These are phyloP conservation scores for Platysternon megacephalum DNA, from an alignment of 2,113 vertebrate species.

Conservation along the genomic window DNA sequence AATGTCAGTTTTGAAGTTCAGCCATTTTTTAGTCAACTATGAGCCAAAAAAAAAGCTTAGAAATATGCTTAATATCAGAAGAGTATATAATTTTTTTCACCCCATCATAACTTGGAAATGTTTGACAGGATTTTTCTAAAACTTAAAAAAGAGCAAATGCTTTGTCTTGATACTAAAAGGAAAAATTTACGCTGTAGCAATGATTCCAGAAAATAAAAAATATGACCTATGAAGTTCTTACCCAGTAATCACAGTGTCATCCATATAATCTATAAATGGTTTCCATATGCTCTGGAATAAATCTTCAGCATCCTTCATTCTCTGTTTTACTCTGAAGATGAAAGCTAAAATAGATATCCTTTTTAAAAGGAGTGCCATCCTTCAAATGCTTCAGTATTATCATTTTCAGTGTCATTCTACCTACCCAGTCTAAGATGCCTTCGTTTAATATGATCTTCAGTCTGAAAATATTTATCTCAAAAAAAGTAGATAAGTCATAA, in stretches of 20 bases:
- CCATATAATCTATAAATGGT: fast-evolving
- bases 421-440: not conserved
- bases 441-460: not conserved
- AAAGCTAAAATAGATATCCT: not conserved
- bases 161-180: not conserved
- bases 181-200: not conserved
- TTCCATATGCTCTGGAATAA: not conserved
- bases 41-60: not conserved
- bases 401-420: fast-evolving
- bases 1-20: not conserved
- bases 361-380: not conserved
- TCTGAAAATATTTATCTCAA: not conserved
- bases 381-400: not conserved
- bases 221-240: not conserved
- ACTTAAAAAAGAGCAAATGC: not conserved
- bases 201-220: fast-evolving
- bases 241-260: not conserved
- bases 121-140: not conserved
- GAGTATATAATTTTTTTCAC: not conserved
- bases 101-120: not conserved
- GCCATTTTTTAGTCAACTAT: not conserved
- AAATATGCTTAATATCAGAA: not conserved
- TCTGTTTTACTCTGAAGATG: not conserved
- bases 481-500: not conserved
- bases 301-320: fast-evolving